A percentile compares a stretch with the other conserved stretches of the same genome.
Evolutionary conservation across 2,888 invertebrate genomes (phyloP).

Genomic region (Dilophus febrilis): DNA sequence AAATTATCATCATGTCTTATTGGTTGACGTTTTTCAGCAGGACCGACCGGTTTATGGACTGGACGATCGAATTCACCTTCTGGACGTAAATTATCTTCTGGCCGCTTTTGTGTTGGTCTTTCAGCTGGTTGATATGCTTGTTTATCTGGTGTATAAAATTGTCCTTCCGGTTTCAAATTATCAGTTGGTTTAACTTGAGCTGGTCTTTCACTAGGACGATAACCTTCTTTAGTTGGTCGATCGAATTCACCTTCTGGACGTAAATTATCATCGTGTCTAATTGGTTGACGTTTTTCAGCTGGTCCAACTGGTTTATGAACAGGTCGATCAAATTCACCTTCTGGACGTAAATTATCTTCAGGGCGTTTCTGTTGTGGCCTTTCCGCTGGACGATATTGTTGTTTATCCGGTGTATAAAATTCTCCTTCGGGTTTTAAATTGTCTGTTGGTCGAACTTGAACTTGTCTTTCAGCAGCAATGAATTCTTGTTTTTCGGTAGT

Average conservation of each 20-base stretch:
- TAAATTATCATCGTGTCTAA: slow-evolving; percentile 31
- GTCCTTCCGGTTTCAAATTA: slow-evolving; percentile 30
- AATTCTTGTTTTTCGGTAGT: slow-evolving; percentile 41
- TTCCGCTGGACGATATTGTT: slow-evolving; percentile 27
- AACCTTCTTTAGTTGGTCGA: slow-evolving; percentile 22
- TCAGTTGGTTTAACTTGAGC: slow-evolving; percentile 28
- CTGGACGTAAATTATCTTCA: slow-evolving; percentile 28
- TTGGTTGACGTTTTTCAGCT: slow-evolving; percentile 6
- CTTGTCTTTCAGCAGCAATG: slow-evolving; percentile 23
- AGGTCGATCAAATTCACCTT: slow-evolving; percentile 16
- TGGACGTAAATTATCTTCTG: slow-evolving; percentile 28
- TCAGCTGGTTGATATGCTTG: slow-evolving; percentile 27
- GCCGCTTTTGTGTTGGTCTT: slow-evolving; percentile 20
- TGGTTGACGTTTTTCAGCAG: slow-evolving; percentile 28
- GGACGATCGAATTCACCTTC: slow-evolving; percentile 30
- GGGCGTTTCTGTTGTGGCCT: slow-evolving; percentile 27
- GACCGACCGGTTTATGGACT: slow-evolving; percentile 20
- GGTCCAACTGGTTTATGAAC: slow-evolving; percentile 12
- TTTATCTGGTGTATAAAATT: slow-evolving; percentile 24
- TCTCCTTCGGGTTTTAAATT: slow-evolving; percentile 38
- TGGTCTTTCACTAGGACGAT: slow-evolving; percentile 31
- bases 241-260: slow-evolving; percentile 37
- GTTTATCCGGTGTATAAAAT: slow-evolving; percentile 30
- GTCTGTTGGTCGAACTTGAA: slow-evolving; percentile 39
- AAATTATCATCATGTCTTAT: slow-evolving; percentile 35